These are phyloP conservation scores for Oeneis ivallda DNA, from an alignment of 2,888 invertebrate species.

Conservation along the genomic window DNA sequence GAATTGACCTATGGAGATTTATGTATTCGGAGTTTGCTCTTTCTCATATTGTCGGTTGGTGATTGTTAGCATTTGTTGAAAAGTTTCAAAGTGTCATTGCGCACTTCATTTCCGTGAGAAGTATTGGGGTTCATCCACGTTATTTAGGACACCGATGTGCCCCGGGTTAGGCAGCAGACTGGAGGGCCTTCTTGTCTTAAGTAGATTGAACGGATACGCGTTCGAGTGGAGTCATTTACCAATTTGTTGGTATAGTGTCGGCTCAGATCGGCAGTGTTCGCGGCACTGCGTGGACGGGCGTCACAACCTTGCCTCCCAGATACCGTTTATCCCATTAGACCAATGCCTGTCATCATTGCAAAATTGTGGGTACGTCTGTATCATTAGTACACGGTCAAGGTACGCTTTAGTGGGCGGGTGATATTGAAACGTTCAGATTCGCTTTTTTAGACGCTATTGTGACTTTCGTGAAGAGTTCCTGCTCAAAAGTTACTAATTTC, in stretches of 20 bases:
- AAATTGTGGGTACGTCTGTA: slow-evolving; percentile 63
- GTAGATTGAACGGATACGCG: slow-evolving; percentile 76
- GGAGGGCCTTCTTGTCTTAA: slow-evolving; percentile 72
- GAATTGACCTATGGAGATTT: slow-evolving; percentile 10
- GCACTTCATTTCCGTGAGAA: slow-evolving; percentile 24
- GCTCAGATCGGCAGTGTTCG: slow-evolving; percentile 60
- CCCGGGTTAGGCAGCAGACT: slow-evolving; percentile 60
- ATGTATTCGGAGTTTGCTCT: slow-evolving; percentile 41
- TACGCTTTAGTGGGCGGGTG: slow-evolving; percentile 53
- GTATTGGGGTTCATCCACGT: slow-evolving; percentile 26
- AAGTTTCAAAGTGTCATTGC: slow-evolving; percentile 12
- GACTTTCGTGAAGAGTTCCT: not conserved
- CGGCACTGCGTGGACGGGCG: slow-evolving; percentile 65
- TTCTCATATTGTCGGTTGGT: slow-evolving; percentile 37
- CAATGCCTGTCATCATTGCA: slow-evolving; percentile 69
- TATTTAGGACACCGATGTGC: slow-evolving; percentile 46
- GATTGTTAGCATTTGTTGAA: slow-evolving; percentile 19
- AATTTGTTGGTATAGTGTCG: slow-evolving; percentile 71
- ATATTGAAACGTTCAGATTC: slow-evolving; percentile 20
- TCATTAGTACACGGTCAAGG: slow-evolving; percentile 77
- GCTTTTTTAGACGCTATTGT: not conserved
- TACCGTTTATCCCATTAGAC: slow-evolving; percentile 77
- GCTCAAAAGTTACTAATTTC: not conserved
- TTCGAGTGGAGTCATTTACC: slow-evolving; percentile 76
- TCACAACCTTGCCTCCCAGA: slow-evolving; percentile 76